Conservation (phyloP, 2,888 invertebrate species). For the Colostygia pectinataria region DNA sequence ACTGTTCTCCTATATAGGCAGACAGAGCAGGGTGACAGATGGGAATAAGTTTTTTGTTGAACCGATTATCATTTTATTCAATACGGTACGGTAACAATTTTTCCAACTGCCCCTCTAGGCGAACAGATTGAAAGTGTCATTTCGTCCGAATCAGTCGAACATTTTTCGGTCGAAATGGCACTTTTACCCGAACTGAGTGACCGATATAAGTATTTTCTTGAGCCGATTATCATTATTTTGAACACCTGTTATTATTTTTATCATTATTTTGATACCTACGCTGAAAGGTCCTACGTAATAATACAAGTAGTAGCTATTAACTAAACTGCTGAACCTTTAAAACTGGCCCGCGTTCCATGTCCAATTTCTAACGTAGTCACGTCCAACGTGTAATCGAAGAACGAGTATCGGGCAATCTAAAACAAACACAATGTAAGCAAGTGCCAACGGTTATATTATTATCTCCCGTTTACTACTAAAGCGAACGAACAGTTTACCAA, state of each 20-base stretch:
- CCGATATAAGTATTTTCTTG: too few species aligned
- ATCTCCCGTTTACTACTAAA: conserved; percentile 11
- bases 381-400: conserved; percentile 22
- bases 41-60: too few species aligned
- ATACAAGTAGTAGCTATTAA: conserved; percentile 10
- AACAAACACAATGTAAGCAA: conserved; percentile 21
- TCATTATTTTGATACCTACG: conserved; percentile 1
- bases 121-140: too few species aligned
- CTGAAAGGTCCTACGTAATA: conserved; percentile 2
- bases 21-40: too few species aligned
- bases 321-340: conserved; percentile 15
- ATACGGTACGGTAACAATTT: too few species aligned
- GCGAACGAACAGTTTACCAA: too few species aligned
- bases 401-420: conserved; percentile 19
- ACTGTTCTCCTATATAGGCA: too few species aligned
- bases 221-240: neutral
- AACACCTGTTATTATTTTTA: conserved; percentile 1
- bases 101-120: too few species aligned
- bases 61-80: too few species aligned
- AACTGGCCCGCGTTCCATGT: conserved; percentile 1
- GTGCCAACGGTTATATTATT: conserved; percentile 22
- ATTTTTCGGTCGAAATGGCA: too few species aligned
- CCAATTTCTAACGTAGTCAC: conserved; percentile 20
- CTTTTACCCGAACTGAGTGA: too few species aligned
- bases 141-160: too few species aligned